phyloP scores from a whole-genome alignment of 2,113 vertebrate species.

The Hepsetus odoe region DNA sequence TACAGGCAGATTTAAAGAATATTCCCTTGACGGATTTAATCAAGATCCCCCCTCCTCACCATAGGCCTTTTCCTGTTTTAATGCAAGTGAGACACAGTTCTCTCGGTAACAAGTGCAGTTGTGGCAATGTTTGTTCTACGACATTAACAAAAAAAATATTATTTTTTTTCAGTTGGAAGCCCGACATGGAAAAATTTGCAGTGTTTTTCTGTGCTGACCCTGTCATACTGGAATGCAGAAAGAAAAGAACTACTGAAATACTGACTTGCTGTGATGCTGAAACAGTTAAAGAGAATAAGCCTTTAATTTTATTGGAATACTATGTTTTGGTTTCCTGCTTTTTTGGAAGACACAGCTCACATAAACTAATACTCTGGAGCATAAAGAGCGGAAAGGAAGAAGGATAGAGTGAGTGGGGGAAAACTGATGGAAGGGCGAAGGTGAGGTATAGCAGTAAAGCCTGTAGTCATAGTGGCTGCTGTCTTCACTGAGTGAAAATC shows the following conservation, averaged over 20 bases:
- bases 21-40: constrained; percentile 63
- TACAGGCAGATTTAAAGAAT: constrained; percentile 73
- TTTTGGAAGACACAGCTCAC: background rate
- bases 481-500: constrained; percentile 37
- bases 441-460: constrained; percentile 17
- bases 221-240: background rate
- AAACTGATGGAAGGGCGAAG: constrained; percentile 17
- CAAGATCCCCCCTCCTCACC: constrained; percentile 35
- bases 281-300: background rate
- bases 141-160: constrained; percentile 17
- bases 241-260: background rate
- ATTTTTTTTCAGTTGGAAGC: background rate
- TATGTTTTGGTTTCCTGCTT: background rate
- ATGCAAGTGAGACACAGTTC: constrained; percentile 64
- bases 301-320: background rate
- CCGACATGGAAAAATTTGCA: background rate
- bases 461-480: constrained; percentile 24
- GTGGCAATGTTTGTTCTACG: constrained; percentile 56
- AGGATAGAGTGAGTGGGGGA: constrained; percentile 24
- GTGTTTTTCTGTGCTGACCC: constrained; percentile 15
- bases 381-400: constrained; percentile 3
- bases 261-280: too few relatives aligned
- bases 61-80: constrained; percentile 62
- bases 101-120: constrained; percentile 63
- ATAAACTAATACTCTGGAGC: background rate